These are phyloP conservation scores for Todiramphus saurophagus DNA, from an alignment of 2,113 vertebrate species.

Conservation along the genomic window DNA sequence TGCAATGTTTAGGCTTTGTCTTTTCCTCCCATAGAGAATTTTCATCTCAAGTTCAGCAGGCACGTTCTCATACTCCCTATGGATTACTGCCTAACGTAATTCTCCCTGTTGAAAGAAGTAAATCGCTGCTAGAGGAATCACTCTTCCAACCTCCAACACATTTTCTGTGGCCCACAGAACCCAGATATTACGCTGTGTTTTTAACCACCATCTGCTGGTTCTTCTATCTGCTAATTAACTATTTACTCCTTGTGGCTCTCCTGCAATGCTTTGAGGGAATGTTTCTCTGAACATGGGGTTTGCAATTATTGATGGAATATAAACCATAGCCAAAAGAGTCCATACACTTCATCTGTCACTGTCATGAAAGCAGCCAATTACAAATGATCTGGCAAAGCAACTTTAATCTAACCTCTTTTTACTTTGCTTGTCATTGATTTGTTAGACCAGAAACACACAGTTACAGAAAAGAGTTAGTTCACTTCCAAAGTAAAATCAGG, in stretches of 20 bases:
- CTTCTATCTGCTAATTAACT: conserved; percentile 23
- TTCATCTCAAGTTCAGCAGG: background rate
- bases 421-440: background rate
- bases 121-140: background rate
- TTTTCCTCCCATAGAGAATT: background rate
- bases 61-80: background rate
- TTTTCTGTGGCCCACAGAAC: background rate
- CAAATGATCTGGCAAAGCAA: background rate
- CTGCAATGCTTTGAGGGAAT: background rate
- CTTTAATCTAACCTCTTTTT: background rate
- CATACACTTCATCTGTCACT: background rate
- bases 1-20: background rate
- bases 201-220: conserved; percentile 20
- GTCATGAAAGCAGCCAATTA: background rate
- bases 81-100: background rate
- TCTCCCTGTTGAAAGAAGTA: background rate
- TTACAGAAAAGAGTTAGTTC: background rate
- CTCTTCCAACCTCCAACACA: background rate
- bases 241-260: background rate
- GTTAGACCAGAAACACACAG: background rate
- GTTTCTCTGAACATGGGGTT: background rate
- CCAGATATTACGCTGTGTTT: background rate
- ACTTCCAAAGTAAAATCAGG: background rate
- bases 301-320: background rate
- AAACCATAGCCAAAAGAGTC: background rate